A percentile compares a stretch with the other conserved stretches of the same genome.
Conservation (phyloP, 2,113 vertebrate genomes). For the Eptesicus fuscus region DNA sequence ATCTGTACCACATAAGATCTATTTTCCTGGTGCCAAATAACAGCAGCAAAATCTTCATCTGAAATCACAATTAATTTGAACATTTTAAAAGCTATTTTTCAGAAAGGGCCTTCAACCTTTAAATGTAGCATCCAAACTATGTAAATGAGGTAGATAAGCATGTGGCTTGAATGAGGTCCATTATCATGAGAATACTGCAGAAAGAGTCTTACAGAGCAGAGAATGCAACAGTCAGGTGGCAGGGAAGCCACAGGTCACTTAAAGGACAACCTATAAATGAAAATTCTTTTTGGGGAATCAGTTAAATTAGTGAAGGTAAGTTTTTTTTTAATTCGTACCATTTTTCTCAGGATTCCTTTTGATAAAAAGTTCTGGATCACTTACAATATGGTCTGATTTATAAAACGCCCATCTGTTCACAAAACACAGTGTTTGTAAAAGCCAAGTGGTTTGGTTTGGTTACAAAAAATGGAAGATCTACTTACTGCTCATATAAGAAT, state of each 20-base stretch:
- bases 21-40: neutral
- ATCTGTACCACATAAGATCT: neutral
- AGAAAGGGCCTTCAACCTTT: neutral
- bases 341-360: neutral
- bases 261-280: neutral
- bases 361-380: neutral
- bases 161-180: neutral
- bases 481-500: neutral
- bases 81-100: neutral
- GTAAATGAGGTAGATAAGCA: neutral
- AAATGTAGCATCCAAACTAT: neutral
- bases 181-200: no score
- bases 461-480: neutral
- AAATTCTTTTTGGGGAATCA: neutral
- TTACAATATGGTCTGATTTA: slow-evolving; percentile 9
- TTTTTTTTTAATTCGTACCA: neutral
- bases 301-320: neutral
- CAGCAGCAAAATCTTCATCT: neutral
- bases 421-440: neutral
- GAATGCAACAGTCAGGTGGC: neutral
- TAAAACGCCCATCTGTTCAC: slow-evolving; percentile 21
- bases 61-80: neutral
- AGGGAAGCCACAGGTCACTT: neutral
- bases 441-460: neutral
- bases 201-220: neutral